Evolutionary conservation across 1,140 invertebrate species (phyloP).

Genomic region (Microplitis mediator): DNA sequence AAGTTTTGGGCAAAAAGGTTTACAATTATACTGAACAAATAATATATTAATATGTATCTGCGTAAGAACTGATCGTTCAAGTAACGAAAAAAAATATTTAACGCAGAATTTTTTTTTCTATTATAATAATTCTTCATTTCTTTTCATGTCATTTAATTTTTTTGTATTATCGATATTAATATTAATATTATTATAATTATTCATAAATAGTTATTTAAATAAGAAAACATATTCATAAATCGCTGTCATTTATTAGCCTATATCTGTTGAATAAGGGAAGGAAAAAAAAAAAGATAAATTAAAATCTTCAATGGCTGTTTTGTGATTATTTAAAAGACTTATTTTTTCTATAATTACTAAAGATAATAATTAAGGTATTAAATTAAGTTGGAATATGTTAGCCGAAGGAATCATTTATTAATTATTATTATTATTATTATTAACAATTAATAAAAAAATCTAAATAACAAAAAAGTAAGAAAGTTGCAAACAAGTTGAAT

Average conservation of each 20-base stretch:
- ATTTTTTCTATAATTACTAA: slow-evolving; percentile 61
- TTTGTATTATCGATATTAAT: background rate
- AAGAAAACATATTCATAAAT: background rate
- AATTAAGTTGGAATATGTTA: slow-evolving; percentile 25
- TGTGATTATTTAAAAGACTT: slow-evolving; percentile 63
- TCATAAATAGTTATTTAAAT: background rate
- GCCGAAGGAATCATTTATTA: too few relatives aligned
- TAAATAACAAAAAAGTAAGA: too few relatives aligned
- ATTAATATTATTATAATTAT: background rate
- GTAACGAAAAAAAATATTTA: background rate
- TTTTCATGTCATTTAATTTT: too few relatives aligned
- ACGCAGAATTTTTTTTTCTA: background rate
- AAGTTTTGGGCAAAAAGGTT: too few relatives aligned
- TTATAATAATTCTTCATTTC: background rate
- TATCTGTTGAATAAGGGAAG: too few relatives aligned
- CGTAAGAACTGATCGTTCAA: background rate
- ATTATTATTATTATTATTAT: slow-evolving; percentile 30
- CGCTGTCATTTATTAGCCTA: too few relatives aligned
- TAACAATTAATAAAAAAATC: background rate
- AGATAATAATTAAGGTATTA: slow-evolving; percentile 44
- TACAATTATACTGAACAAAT: too few relatives aligned
- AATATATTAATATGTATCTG: too few relatives aligned
- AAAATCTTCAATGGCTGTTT: slow-evolving; percentile 52
- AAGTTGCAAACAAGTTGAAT: too few relatives aligned
- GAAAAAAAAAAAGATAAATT: slow-evolving; percentile 5